Evolutionary conservation across 2,797 vertebrate genomes (phyloP).

Genomic region (Aulostomus chinensis): DNA sequence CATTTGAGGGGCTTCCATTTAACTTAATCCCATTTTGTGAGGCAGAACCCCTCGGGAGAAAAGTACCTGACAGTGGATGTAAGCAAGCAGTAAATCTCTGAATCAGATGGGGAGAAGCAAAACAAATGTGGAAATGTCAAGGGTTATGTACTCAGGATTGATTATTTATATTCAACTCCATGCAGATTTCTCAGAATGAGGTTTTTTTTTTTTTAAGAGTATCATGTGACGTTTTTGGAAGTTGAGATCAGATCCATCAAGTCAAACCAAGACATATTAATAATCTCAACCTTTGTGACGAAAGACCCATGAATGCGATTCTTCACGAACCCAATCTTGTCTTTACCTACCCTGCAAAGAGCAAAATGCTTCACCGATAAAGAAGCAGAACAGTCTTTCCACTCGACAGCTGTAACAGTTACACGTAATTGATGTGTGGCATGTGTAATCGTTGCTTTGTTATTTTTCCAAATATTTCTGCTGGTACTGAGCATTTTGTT

Average conservation of each 20-base stretch:
- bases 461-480: slow-evolving; percentile 66
- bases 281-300: slow-evolving; percentile 40
- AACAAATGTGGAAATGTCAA: neutral
- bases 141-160: neutral
- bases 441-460: slow-evolving; percentile 68
- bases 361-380: slow-evolving; percentile 39
- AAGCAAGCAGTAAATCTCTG: slow-evolving; percentile 15
- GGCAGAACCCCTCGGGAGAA: neutral
- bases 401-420: slow-evolving; percentile 54
- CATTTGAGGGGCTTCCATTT: slow-evolving; percentile 19
- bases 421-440: slow-evolving; percentile 62
- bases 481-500: slow-evolving; percentile 48
- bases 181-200: neutral
- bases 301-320: too few relatives aligned
- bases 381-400: slow-evolving; percentile 46
- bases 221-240: slow-evolving; percentile 9
- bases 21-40: slow-evolving; percentile 25
- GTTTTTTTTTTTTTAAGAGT: slow-evolving; percentile 8
- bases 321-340: too few relatives aligned
- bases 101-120: neutral
- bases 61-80: slow-evolving; percentile 8
- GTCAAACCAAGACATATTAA: slow-evolving; percentile 33
- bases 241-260: slow-evolving; percentile 22
- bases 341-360: slow-evolving; percentile 31
- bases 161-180: neutral